Evolutionary conservation across 2,888 invertebrate genomes (phyloP).

Genomic region (Latrodectus elegans): DNA sequence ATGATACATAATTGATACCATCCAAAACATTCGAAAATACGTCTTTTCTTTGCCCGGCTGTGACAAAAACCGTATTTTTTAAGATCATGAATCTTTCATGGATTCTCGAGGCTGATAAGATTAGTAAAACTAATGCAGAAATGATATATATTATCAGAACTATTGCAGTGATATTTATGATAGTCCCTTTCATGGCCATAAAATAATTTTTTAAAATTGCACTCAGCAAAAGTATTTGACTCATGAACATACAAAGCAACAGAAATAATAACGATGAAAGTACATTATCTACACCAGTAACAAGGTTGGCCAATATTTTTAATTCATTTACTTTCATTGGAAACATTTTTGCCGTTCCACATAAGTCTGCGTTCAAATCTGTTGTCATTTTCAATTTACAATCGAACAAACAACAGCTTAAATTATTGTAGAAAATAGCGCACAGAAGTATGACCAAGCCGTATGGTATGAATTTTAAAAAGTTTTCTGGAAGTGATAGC

Average conservation of each 20-base stretch:
- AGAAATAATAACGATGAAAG: conserved; percentile 11
- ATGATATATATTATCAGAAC: not conserved
- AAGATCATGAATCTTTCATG: conserved; percentile 7
- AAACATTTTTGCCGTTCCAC: not conserved
- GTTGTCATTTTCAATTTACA: not conserved
- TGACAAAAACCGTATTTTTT: not conserved
- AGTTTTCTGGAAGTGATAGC: not conserved
- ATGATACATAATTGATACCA: not conserved
- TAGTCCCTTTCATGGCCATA: not conserved
- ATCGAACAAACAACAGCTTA: not conserved
- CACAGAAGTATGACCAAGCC: not conserved
- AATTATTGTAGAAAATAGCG: not conserved
- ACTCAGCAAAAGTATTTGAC: conserved; percentile 15
- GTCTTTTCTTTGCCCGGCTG: not conserved
- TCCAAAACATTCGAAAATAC: not conserved
- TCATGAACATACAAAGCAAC: conserved; percentile 2
- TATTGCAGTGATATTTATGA: not conserved
- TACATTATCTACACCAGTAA: not conserved
- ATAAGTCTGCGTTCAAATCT: not conserved
- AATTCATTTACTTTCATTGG: not conserved
- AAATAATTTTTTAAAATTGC: not conserved
- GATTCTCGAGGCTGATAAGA: conserved; percentile 5
- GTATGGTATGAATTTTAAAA: not conserved
- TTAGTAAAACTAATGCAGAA: not conserved
- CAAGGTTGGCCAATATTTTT: not conserved